These are phyloP conservation scores for Tetramorium simillimum DNA, from an alignment of 1,140 invertebrate genomes.

Conservation along the genomic window DNA sequence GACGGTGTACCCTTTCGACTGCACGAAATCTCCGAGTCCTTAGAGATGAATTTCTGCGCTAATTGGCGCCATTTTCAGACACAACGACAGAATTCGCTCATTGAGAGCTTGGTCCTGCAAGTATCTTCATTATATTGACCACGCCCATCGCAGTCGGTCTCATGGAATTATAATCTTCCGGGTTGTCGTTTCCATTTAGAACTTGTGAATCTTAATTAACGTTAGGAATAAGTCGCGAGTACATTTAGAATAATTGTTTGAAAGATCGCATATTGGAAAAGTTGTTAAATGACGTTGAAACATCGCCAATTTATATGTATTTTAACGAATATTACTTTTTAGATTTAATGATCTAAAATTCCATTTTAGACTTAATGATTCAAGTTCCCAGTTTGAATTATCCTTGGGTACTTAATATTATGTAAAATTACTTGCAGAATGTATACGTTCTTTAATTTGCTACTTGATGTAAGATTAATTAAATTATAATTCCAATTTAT, in stretches of 20 bases:
- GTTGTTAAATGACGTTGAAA: background rate
- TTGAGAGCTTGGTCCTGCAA: background rate
- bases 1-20: slow-evolving; percentile 21
- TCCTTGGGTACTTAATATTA: background rate
- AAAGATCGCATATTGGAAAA: background rate
- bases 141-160: background rate
- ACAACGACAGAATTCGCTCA: background rate
- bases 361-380: background rate
- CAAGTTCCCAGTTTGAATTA: background rate
- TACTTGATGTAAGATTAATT: background rate
- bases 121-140: background rate
- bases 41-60: slow-evolving; percentile 30
- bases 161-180: background rate
- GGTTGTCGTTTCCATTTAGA: background rate
- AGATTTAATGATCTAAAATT: background rate
- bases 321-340: background rate
- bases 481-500: background rate
- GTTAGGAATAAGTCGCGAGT: background rate
- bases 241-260: background rate
- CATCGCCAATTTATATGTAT: background rate
- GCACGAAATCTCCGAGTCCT: slow-evolving; percentile 29
- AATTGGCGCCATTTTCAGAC: slow-evolving; percentile 48
- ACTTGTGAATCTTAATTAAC: background rate
- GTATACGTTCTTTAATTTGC: background rate
- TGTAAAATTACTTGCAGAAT: background rate